Evolutionary conservation across 2,113 vertebrate genomes (phyloP).

Genomic region (Larimichthys polyactis): DNA sequence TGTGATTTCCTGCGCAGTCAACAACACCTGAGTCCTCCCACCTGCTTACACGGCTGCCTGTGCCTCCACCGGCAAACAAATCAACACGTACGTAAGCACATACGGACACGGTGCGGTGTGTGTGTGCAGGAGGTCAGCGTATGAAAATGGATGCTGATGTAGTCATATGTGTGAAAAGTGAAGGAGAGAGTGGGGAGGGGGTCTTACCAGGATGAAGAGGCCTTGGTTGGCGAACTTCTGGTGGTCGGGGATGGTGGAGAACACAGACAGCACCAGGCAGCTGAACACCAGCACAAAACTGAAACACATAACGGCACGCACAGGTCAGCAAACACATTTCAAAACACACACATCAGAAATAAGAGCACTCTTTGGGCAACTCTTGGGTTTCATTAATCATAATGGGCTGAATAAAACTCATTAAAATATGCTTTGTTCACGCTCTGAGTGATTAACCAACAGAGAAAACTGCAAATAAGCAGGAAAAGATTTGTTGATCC

Average conservation of each 20-base stretch:
- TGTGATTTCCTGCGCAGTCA: constrained; percentile 80
- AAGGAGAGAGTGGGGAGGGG: background rate
- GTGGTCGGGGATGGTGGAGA: constrained; percentile 97
- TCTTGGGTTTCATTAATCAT: constrained; percentile 1
- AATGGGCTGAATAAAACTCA: constrained; percentile 26
- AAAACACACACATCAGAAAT: constrained; percentile 8
- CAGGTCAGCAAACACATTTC: background rate
- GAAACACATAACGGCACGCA: constrained; percentile 72
- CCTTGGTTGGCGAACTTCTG: constrained; percentile 93
- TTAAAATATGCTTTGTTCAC: constrained; percentile 46
- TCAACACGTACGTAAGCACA: constrained; percentile 39
- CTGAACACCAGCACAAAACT: constrained; percentile 98
- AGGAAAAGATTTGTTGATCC: constrained; percentile 55
- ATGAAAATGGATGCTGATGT: constrained; percentile 20
- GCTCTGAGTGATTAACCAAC: constrained; percentile 42
- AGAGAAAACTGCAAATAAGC: constrained; percentile 36
- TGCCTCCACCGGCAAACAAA: constrained; percentile 47
- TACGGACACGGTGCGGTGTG: background rate
- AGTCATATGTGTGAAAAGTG: background rate
- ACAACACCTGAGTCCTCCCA: constrained; percentile 82
- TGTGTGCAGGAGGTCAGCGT: background rate
- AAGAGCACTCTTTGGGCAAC: background rate
- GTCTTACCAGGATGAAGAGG: constrained; percentile 97
- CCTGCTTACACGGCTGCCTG: constrained; percentile 78
- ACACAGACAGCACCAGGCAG: constrained; percentile 98